Percentiles rank a stretch among this genome's conserved stretches.
These are phyloP conservation scores for Saimiri boliviensis DNA, from an alignment of 2,113 vertebrate species.

Conservation along the genomic window DNA sequence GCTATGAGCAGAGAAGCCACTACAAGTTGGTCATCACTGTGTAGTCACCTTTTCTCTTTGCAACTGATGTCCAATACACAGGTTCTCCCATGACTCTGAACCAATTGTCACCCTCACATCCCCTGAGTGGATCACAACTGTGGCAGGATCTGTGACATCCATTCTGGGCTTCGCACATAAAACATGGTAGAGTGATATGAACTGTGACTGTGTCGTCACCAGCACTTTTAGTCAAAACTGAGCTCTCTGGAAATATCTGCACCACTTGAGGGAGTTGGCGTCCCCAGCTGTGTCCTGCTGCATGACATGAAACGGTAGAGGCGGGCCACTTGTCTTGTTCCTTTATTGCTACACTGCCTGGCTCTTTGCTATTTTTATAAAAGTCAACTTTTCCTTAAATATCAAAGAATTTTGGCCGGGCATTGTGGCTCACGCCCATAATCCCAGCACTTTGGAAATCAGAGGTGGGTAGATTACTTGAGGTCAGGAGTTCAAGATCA, in stretches of 20 bases:
- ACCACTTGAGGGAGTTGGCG: neutral
- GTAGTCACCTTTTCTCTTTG: neutral
- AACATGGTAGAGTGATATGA: neutral
- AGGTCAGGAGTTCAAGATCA: too few species aligned
- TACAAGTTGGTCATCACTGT: neutral
- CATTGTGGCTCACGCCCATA: too few species aligned
- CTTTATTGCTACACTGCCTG: neutral
- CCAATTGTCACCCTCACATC: neutral
- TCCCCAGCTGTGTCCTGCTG: neutral
- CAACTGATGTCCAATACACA: constrained; percentile 19
- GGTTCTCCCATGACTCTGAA: neutral
- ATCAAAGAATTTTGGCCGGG: neutral
- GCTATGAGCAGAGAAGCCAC: constrained; percentile 1
- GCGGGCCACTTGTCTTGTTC: neutral
- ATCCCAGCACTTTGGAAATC: too few species aligned
- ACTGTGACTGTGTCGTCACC: neutral
- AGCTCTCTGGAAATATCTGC: neutral
- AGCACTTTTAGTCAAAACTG: neutral
- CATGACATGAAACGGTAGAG: neutral
- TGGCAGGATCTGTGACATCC: constrained; percentile 27
- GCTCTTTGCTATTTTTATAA: neutral
- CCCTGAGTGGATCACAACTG: neutral
- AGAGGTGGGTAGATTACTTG: too few species aligned
- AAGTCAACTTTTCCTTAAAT: neutral
- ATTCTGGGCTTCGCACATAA: neutral